phyloP scores from a whole-genome alignment of 2,888 invertebrate species.

The Andrena marginata region DNA sequence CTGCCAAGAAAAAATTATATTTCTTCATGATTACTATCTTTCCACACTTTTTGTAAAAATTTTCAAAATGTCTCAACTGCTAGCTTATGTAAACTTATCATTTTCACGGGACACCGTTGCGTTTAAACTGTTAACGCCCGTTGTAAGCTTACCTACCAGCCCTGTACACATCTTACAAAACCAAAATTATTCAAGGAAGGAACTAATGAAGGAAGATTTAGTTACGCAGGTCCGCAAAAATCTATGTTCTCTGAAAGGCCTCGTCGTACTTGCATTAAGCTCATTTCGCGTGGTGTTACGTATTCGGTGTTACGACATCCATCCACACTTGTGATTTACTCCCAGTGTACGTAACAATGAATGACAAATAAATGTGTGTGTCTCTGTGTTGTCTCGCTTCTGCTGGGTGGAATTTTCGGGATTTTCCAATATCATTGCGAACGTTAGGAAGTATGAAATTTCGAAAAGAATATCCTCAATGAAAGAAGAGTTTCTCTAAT shows the following conservation, averaged over 20 bases:
- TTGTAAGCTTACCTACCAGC: slow-evolving; percentile 20
- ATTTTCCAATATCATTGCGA: not conserved
- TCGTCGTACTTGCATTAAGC: slow-evolving; percentile 56
- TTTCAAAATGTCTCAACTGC: too few relatives aligned
- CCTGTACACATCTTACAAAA: not conserved
- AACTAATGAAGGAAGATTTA: slow-evolving; percentile 68
- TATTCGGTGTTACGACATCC: slow-evolving; percentile 32
- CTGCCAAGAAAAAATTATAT: too few relatives aligned
- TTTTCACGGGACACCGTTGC: not conserved
- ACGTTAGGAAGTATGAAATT: not conserved
- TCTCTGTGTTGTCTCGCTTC: slow-evolving; percentile 38
- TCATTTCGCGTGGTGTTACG: slow-evolving; percentile 57
- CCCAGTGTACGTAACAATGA: slow-evolving; percentile 63
- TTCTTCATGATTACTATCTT: too few relatives aligned
- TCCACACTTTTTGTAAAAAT: too few relatives aligned
- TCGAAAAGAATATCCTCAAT: not conserved
- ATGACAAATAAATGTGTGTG: slow-evolving; percentile 38
- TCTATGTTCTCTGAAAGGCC: slow-evolving; percentile 62
- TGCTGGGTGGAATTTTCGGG: not conserved
- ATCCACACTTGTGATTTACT: slow-evolving; percentile 59
- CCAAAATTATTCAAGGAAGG: not conserved
- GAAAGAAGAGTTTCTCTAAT: not conserved
- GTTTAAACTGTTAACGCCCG: slow-evolving; percentile 2
- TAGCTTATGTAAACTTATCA: not conserved
- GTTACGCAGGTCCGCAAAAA: slow-evolving; percentile 72